Evolutionary conservation across 1,140 invertebrate genomes (phyloP).

Genomic region (Brachionus calyciflorus): DNA sequence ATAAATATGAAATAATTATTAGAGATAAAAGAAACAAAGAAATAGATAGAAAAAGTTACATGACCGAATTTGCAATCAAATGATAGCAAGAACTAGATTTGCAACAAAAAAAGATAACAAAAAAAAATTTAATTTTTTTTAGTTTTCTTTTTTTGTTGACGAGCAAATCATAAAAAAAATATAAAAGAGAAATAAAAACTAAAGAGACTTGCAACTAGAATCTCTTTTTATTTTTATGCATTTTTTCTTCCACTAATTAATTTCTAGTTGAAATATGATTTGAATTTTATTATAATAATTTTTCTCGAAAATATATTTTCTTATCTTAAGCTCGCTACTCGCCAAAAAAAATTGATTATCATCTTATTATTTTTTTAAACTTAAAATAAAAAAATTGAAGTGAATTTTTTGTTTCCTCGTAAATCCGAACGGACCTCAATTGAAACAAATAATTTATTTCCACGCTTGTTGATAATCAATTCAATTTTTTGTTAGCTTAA

Average conservation of each 20-base stretch:
- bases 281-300: conserved; percentile 37
- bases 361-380: too few species aligned
- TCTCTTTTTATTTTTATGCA: neutral
- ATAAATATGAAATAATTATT: too few species aligned
- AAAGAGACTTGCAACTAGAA: conserved; percentile 29
- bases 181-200: neutral
- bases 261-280: conserved; percentile 15
- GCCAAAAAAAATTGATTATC: too few species aligned
- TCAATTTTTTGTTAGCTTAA: neutral
- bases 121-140: neutral
- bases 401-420: neutral
- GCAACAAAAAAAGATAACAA: neutral
- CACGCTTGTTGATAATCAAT: neutral
- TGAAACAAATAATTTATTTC: neutral
- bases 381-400: neutral
- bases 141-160: neutral
- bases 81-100: neutral
- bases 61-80: neutral
- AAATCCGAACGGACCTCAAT: neutral
- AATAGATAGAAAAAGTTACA: neutral
- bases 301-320: neutral
- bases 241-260: too few species aligned
- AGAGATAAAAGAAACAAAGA: neutral
- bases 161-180: too few species aligned
- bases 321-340: too few species aligned